Percentiles rank a stretch among this genome's conserved stretches.
Evolutionary conservation across 1,140 invertebrate species (phyloP).

Genomic region (Formica exsecta): DNA sequence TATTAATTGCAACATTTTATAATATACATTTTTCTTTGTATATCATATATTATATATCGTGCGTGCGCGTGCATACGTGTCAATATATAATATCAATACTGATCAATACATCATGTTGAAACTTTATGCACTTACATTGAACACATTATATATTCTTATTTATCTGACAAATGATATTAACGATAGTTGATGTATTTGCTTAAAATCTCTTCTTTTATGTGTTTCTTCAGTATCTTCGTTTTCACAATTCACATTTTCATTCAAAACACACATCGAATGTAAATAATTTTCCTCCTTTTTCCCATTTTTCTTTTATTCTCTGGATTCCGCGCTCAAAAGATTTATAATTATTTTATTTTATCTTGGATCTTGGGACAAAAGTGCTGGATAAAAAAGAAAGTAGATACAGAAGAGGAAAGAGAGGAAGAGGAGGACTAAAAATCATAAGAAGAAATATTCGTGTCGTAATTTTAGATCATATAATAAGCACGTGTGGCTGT

Average conservation of each 20-base stretch:
- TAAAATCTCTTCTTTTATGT: not conserved
- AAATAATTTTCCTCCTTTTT: not conserved
- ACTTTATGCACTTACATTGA: too few relatives aligned
- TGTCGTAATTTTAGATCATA: conserved; percentile 19
- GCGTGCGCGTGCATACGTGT: too few relatives aligned
- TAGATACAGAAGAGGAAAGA: not conserved
- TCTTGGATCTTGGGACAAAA: too few relatives aligned
- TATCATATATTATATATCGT: not conserved
- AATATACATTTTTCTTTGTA: not conserved
- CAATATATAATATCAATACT: too few relatives aligned
- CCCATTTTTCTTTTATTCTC: not conserved
- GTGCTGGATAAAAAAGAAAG: too few relatives aligned
- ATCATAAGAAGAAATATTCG: not conserved
- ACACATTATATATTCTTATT: too few relatives aligned
- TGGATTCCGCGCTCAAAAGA: not conserved
- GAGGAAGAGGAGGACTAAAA: not conserved
- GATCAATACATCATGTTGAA: too few relatives aligned
- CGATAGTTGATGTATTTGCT: too few relatives aligned
- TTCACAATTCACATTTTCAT: not conserved
- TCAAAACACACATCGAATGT: not conserved
- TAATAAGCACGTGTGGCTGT: conserved; percentile 16
- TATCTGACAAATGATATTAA: too few relatives aligned
- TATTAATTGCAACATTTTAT: too few relatives aligned
- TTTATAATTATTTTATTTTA: too few relatives aligned
- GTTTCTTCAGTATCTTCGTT: not conserved